These are phyloP conservation scores for Cichladusa arquata DNA, from an alignment of 2,113 vertebrate genomes.

Conservation along the genomic window DNA sequence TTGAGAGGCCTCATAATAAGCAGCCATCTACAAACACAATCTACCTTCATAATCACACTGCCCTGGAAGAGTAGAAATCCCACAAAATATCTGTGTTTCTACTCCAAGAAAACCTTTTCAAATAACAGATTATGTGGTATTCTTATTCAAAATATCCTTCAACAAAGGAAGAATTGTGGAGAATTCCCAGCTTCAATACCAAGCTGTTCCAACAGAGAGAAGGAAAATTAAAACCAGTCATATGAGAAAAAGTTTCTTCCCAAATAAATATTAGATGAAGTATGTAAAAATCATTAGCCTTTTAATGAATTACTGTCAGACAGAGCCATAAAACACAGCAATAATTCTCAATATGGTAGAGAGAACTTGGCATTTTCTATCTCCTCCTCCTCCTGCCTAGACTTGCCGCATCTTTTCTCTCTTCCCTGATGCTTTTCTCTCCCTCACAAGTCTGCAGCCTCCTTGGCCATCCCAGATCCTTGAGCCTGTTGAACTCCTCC, in stretches of 20 bases:
- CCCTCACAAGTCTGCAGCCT: background rate
- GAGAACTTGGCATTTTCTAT: background rate
- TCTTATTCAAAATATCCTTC: conserved; percentile 26
- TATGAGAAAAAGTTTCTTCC: conserved; percentile 14
- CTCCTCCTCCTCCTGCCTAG: background rate
- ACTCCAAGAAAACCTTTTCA: background rate
- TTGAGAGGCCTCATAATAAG: background rate
- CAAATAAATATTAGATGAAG: conserved; percentile 46
- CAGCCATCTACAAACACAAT: background rate
- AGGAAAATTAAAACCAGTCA: conserved; percentile 35
- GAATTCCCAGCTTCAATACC: background rate
- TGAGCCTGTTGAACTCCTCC: background rate
- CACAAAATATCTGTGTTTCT: background rate
- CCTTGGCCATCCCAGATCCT: background rate
- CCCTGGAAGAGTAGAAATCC: background rate
- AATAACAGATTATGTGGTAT: background rate
- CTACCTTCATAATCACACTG: background rate
- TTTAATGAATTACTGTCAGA: conserved; percentile 40
- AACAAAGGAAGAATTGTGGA: conserved; percentile 33
- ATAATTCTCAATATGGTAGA: background rate
- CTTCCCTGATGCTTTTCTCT: background rate
- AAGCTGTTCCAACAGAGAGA: background rate
- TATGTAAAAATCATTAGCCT: conserved; percentile 34
- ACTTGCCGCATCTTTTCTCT: background rate
- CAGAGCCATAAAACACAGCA: conserved; percentile 3